phyloP scores from a whole-genome alignment of 2,797 vertebrate species.

The Sternotherus odoratus region DNA sequence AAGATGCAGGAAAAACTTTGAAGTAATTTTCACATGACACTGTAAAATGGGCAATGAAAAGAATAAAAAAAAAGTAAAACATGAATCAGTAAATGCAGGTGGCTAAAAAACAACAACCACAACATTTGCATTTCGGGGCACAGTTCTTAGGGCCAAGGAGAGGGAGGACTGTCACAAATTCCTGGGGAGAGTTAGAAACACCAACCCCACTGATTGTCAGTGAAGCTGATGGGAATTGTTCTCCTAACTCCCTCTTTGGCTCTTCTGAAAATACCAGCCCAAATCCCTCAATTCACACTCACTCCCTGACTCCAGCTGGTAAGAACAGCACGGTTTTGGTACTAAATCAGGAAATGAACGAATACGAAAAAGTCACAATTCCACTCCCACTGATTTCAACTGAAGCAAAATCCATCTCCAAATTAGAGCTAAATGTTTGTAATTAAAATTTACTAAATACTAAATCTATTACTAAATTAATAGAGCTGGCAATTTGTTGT shows the following conservation, averaged over 20 bases:
- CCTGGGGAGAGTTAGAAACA: neutral
- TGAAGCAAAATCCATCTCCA: neutral
- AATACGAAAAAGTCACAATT: neutral
- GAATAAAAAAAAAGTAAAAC: neutral
- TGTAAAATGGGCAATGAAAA: neutral
- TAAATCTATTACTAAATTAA: conserved; percentile 18
- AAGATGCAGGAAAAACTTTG: neutral
- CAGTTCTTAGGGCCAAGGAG: neutral
- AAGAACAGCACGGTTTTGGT: neutral
- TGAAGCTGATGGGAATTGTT: neutral
- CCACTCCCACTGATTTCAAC: neutral
- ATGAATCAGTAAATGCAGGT: neutral
- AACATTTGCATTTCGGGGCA: neutral
- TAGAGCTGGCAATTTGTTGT: conserved; percentile 19
- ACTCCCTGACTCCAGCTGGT: neutral
- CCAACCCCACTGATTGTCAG: neutral
- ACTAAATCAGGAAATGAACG: neutral
- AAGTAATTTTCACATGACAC: neutral
- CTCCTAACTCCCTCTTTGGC: neutral
- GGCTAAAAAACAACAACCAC: neutral
- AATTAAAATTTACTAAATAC: neutral
- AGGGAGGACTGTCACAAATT: neutral
- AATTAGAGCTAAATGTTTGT: neutral
- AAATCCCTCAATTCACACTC: neutral
- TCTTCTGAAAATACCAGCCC: neutral